A percentile compares a stretch with the other conserved stretches of the same genome.
phyloP scores from a whole-genome alignment of 2,113 vertebrate species.

The Penelope pileata region DNA sequence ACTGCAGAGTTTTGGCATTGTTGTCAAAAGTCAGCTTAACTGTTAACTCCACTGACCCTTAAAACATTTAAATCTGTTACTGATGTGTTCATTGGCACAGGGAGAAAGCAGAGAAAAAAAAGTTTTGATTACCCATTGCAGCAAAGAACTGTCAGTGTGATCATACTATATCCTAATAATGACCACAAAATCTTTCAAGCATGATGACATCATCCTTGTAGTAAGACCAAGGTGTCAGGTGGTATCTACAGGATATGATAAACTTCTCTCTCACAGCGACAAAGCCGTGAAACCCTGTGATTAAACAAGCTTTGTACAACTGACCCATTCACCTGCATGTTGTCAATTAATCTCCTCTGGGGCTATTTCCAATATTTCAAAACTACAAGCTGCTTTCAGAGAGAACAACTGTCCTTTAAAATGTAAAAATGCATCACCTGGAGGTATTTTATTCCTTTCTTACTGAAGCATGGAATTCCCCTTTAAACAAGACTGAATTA shows the following conservation, averaged over 20 bases:
- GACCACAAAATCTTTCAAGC: background rate
- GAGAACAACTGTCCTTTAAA: background rate
- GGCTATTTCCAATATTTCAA: background rate
- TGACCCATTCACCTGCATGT: background rate
- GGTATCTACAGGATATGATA: background rate
- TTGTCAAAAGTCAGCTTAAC: background rate
- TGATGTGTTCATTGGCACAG: background rate
- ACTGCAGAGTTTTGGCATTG: background rate
- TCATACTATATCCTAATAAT: background rate
- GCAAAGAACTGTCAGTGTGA: background rate
- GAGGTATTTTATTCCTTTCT: background rate
- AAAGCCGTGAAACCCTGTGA: background rate
- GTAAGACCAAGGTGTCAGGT: conserved; percentile 1
- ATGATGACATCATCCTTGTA: background rate
- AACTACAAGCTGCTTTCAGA: background rate
- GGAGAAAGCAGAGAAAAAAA: background rate
- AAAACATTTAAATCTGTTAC: background rate
- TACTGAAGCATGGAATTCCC: background rate
- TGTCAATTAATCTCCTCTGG: background rate
- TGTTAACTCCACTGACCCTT: background rate
- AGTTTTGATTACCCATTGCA: background rate
- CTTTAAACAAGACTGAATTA: background rate
- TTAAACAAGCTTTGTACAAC: conserved; percentile 23
- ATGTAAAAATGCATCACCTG: background rate
- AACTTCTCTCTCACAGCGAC: background rate